Conservation (phyloP, 30 jellyfish, hydroid and myxozoan species). For the Clytia hemisphaerica region DNA sequence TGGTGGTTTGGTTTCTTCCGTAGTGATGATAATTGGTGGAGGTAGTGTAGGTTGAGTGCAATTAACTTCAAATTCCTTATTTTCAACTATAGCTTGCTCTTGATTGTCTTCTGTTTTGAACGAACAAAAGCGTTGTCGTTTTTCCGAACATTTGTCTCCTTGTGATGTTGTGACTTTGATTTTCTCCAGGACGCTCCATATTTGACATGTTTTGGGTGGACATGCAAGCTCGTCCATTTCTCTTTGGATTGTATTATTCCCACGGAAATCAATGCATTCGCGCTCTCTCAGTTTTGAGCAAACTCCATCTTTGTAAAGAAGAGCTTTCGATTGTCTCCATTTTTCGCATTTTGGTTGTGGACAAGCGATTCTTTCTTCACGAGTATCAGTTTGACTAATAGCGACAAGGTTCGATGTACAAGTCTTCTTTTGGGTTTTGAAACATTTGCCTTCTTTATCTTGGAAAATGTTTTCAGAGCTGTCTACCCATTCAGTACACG, state of each 20-base stretch:
- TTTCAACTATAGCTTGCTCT: too few relatives aligned
- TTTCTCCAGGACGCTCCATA: too few relatives aligned
- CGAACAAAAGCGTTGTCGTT: too few relatives aligned
- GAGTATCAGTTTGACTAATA: not conserved
- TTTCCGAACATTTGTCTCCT: too few relatives aligned
- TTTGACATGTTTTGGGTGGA: not conserved
- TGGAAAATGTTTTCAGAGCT: not conserved
- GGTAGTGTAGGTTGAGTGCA: too few relatives aligned
- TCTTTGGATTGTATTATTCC: not conserved
- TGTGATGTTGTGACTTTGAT: too few relatives aligned
- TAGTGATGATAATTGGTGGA: too few relatives aligned
- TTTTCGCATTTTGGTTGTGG: not conserved
- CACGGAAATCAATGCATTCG: not conserved
- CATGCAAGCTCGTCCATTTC: not conserved
- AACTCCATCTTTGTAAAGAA: too few relatives aligned
- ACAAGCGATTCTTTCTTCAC: not conserved
- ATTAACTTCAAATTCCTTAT: too few relatives aligned
- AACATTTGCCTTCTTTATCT: conserved; percentile 1
- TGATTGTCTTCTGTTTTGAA: too few relatives aligned
- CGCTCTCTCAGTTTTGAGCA: too few relatives aligned
- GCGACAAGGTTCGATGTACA: not conserved
- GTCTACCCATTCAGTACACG: conserved; percentile 9
- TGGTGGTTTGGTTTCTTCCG: too few relatives aligned
- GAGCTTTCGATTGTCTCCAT: not conserved
- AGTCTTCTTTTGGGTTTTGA: not conserved